Conservation (phyloP, 2,797 vertebrate genomes). For the Mus spretus region DNA sequence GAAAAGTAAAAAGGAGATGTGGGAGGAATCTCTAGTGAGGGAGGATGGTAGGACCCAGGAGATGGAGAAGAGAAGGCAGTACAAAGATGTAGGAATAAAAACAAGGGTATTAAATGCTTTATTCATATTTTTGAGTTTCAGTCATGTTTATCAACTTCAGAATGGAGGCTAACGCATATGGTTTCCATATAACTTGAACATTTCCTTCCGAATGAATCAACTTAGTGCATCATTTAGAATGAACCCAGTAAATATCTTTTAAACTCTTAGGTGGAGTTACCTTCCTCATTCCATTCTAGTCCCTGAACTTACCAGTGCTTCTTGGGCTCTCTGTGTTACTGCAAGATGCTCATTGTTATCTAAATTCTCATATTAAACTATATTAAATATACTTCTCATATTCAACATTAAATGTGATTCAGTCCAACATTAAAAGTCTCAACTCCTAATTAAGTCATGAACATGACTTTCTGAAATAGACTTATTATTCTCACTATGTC, state of each 20-base stretch:
- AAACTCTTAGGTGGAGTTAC: neutral
- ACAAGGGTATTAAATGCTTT: neutral
- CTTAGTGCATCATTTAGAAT: constrained; percentile 20
- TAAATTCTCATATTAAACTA: neutral
- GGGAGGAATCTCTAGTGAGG: neutral
- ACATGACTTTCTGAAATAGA: constrained; percentile 48
- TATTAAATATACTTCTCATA: neutral
- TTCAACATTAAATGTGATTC: neutral
- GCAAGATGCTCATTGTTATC: neutral
- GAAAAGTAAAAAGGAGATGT: neutral
- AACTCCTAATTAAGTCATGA: constrained; percentile 26
- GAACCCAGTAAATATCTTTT: neutral
- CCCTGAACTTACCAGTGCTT: neutral
- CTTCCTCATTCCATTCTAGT: neutral
- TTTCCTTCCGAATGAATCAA: neutral
- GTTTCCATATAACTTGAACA: neutral
- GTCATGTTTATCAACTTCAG: constrained; percentile 34
- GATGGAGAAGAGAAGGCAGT: neutral
- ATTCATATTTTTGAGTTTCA: constrained; percentile 41
- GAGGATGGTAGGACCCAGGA: neutral
- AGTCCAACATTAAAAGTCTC: neutral
- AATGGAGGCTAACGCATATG: neutral
- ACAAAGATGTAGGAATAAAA: neutral
- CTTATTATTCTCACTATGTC: constrained; percentile 6
- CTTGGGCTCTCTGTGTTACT: neutral